phyloP scores from a whole-genome alignment of 1,140 invertebrate genomes.

The Hypsibius dujardini region DNA sequence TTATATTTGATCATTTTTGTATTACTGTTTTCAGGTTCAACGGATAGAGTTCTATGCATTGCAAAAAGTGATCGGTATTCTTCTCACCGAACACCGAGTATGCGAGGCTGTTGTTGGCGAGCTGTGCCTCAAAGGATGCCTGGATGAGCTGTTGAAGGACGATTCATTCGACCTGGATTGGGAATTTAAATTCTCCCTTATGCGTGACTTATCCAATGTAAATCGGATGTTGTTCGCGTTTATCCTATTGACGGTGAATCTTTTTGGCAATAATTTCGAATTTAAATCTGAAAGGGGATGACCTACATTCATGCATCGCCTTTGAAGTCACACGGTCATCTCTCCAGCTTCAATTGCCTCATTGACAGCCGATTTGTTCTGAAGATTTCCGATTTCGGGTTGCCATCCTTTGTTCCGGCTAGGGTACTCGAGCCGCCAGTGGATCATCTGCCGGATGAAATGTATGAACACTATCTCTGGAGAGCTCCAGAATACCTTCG shows the following conservation, averaged over 20 bases:
- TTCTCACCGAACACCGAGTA: background rate
- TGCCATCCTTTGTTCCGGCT: constrained; percentile 38
- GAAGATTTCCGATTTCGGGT: constrained; percentile 35
- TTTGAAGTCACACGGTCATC: constrained; percentile 32
- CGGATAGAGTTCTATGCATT: background rate
- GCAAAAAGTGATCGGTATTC: constrained; percentile 4
- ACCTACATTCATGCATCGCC: constrained; percentile 32
- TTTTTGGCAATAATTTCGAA: no score
- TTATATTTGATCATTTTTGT: no score
- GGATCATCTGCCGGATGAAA: background rate
- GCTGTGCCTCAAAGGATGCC: background rate
- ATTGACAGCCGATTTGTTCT: constrained; percentile 36
- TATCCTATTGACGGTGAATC: no score
- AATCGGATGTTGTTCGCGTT: background rate
- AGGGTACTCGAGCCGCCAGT: background rate
- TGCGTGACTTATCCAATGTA: constrained; percentile 28
- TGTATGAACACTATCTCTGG: constrained; percentile 38
- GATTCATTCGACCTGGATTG: constrained; percentile 64
- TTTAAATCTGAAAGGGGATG: constrained; percentile 40
- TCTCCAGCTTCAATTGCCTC: constrained; percentile 35
- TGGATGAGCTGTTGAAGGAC: constrained; percentile 55
- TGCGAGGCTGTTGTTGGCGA: background rate
- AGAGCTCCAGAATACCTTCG: constrained; percentile 56
- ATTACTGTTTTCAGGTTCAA: constrained; percentile 3
- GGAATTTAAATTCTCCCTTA: constrained; percentile 68